Evolutionary conservation across 2,888 invertebrate species (phyloP), one percentile per base, ranked within the genome.

Genomic region (Philopedon plagiatum): DNA sequence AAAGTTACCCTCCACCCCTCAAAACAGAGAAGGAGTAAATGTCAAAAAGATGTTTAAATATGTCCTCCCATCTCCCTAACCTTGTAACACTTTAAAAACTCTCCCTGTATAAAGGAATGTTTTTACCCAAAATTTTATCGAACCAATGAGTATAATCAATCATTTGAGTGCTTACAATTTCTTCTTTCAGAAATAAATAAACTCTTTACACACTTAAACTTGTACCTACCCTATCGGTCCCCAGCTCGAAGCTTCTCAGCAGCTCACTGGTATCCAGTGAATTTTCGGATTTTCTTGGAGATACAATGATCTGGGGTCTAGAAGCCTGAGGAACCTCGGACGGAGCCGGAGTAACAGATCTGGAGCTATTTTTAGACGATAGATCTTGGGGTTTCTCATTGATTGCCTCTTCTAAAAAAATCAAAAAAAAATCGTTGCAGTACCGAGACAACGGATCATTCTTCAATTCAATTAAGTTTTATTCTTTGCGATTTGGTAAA

Each of bases 291-390:
- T 89, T 91, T 78, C 88, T 88, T 1, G 92, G 91, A 4, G 92
- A 91, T 7, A 93, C 92, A 74, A 93, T 93, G 73, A 93, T 92
- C 76, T 93, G 92, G n/a, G 93, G 93, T 71, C 93, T 85, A 54
- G 85, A 83, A 68, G 81, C 80, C 58, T 80, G 78, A 32, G 81
- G 82, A 41, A 78, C 77, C 44, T 81, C 75, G 26, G 78, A 79
- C 9, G 81, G 80, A 8, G 82, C 77, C 11, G 76, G 65, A 18
- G 75, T 76, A 11, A 74, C 57, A 11, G 76, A 65, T 37, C 73
- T n/a, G 1, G 71, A 44, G 32, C 58, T 74, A n/a, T 76, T 78
- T 44, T 78, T 76, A 15, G 73, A 76, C 5, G 81, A 81, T 46
- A 81, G 67, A 74, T 81, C 81, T 69, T 81, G 81, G 5, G 81